Base-by-base conservation (phyloP, 1,140 invertebrate genomes). In the Scaptodrosophila lebanonensis region DNA sequence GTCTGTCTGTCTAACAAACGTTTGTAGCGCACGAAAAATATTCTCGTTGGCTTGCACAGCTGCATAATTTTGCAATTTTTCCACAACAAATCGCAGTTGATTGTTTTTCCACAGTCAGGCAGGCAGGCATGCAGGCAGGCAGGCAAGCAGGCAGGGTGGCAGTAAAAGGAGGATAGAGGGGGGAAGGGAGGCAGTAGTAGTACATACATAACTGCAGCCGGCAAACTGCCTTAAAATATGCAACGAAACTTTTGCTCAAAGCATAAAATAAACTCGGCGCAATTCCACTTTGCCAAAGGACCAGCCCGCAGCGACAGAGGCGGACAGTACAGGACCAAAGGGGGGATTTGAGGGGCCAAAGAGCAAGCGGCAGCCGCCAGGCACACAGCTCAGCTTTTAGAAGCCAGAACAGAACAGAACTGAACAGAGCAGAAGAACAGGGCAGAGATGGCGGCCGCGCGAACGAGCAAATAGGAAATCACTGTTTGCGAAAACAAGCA, bases 201-300 rank as follows among this genome's bases (percentile, higher is more conserved):
- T 67, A 66, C 62, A 66, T 71, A 72, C 68, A 71, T 71, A 71
- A 72, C 67, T 71, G 68, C 44, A 69, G 45, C 45, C 62, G 66
- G 64, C 70, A 75, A 75, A 65, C 70, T 76, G 70, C 73, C 73
- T 73, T 79, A 79, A 79, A 79, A 79, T 79, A 79, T 79, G 73
- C 73, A 79, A 79, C 75, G 73, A 73, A 79, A 79, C 75, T 82
- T 47, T 79, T 79, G 75, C 73, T 79, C 73, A 79, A 82, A 82
- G 73, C 73, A 73, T 82, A 79, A 79, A 79, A 79, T 79, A 77
- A 79, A 79, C 73, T 79, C 50, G 51, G 49, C 72, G 60, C 73
- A 73, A 79, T 77, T 77, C 73, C 68, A 79, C 73, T 73, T 73
- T 61, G 22, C 22, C 22, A 25, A 25, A 25, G 22, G 22, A 25